Percentiles rank a stretch among this genome's conserved stretches.
These are phyloP conservation scores for Torymus aiolomorphi DNA, from an alignment of 2,888 invertebrate genomes.

Conservation along the genomic window DNA sequence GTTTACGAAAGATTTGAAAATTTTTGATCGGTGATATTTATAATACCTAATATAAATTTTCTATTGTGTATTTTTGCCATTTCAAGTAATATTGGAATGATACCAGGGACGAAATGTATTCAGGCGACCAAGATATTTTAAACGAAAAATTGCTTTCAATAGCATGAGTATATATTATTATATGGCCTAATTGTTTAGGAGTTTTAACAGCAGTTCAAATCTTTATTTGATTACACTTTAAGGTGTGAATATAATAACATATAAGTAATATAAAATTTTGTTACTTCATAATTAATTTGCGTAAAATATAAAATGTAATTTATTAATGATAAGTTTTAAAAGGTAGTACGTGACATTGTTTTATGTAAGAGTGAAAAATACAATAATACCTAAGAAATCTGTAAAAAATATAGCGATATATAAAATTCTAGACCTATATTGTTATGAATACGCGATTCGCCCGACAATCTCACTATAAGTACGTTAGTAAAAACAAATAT, in stretches of 20 bases:
- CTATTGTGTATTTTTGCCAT: too few relatives aligned
- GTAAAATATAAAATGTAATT: neutral
- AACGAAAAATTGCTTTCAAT: slow-evolving; percentile 1
- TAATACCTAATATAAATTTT: too few relatives aligned
- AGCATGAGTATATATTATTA: neutral
- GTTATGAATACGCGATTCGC: slow-evolving; percentile 45
- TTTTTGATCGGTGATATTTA: too few relatives aligned
- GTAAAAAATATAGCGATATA: slow-evolving; percentile 21
- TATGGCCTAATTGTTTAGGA: slow-evolving; percentile 35
- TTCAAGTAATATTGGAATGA: too few relatives aligned
- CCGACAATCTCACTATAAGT: slow-evolving; percentile 50
- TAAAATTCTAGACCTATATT: slow-evolving; percentile 39
- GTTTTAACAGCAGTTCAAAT: too few relatives aligned
- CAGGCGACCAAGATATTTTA: neutral
- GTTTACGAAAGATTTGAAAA: too few relatives aligned
- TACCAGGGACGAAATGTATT: neutral
- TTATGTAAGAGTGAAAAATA: slow-evolving; percentile 17
- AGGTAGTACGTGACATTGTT: neutral
- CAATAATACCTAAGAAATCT: slow-evolving; percentile 28
- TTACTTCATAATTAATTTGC: neutral
- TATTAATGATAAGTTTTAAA: too few relatives aligned
- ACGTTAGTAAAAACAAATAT: slow-evolving; percentile 23
- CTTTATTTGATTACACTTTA: too few relatives aligned
- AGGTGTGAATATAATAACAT: too few relatives aligned
- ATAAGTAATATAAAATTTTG: too few relatives aligned